Evolutionary conservation across 2,888 invertebrate species (phyloP).

Genomic region (Papilio elwesi): DNA sequence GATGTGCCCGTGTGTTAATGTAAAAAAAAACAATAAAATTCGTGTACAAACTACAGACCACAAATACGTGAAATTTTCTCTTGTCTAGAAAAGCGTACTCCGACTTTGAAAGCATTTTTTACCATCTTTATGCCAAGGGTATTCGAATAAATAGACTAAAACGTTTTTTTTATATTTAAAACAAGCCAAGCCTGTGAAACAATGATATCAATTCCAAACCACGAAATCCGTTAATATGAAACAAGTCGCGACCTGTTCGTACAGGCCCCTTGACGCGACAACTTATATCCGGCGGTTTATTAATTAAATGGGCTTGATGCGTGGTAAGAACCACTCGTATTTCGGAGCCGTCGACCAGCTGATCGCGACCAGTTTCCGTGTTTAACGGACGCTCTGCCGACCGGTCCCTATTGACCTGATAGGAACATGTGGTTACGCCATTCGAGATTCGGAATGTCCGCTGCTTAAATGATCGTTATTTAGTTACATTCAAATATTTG

Average conservation of each 20-base stretch:
- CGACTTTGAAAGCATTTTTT: no score
- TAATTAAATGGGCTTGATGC: neutral
- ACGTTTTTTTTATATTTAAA: neutral
- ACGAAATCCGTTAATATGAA: constrained; percentile 25
- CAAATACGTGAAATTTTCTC: no score
- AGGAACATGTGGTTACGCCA: constrained; percentile 39
- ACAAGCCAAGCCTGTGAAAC: neutral
- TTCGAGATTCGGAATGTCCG: constrained; percentile 24
- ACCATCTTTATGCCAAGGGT: no score
- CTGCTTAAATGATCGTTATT: constrained; percentile 9
- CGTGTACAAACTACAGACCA: no score
- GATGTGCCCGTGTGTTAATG: no score
- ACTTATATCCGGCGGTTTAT: constrained; percentile 16
- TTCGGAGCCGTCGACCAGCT: constrained; percentile 35
- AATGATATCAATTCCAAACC: constrained; percentile 4
- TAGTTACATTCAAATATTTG: constrained; percentile 27
- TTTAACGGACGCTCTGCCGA: constrained; percentile 31
- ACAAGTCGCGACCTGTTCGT: constrained; percentile 26
- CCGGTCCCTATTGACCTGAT: constrained; percentile 37
- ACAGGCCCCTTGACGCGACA: neutral
- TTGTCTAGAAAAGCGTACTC: no score
- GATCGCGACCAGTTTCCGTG: constrained; percentile 36
- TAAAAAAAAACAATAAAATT: no score
- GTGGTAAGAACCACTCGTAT: constrained; percentile 28
- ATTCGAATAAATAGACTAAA: no score